Percentiles rank a stretch among this genome's conserved stretches.
These are phyloP conservation scores for Oscheius sp. DNA, from an alignment of 2,888 invertebrate genomes.

Conservation along the genomic window DNA sequence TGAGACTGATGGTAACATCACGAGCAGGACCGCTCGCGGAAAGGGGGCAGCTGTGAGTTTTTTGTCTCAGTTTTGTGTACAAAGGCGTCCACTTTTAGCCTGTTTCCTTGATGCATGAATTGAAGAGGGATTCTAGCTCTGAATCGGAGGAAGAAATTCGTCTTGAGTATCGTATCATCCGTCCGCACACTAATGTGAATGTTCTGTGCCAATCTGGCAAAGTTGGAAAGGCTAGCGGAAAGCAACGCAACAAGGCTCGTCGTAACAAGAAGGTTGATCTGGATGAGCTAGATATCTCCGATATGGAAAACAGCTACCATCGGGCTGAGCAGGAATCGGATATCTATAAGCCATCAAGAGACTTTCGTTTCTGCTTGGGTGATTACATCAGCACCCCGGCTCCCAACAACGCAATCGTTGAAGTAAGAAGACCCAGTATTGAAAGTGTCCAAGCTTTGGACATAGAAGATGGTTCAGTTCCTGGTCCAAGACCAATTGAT, in stretches of 20 bases:
- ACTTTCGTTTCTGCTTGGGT: conserved; percentile 46
- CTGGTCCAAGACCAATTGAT: conserved; percentile 28
- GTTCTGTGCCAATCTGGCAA: conserved; percentile 35
- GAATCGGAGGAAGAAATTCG: conserved; percentile 16
- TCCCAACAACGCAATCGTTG: conserved; percentile 25
- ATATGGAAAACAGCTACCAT: conserved; percentile 46
- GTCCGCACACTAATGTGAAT: conserved; percentile 1
- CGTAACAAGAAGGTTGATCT: conserved; percentile 40
- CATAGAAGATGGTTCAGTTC: conserved; percentile 18
- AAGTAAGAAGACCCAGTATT: conserved; percentile 41
- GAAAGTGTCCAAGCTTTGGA: conserved; percentile 36
- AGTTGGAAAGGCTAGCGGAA: conserved; percentile 39
- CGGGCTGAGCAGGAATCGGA: conserved; percentile 29
- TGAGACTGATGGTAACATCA: conserved; percentile 38
- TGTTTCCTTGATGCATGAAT: conserved; percentile 10
- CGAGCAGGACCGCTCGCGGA: conserved; percentile 31
- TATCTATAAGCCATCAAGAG: conserved; percentile 48
- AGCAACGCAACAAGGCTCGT: conserved; percentile 33
- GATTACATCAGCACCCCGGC: conserved; percentile 42
- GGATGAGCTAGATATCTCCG: conserved; percentile 40
- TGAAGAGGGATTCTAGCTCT: conserved; percentile 3
- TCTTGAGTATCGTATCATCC: conserved; percentile 24
- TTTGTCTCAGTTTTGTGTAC: not conserved
- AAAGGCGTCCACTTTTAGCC: conserved; percentile 3
- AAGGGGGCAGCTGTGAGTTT: conserved; percentile 14